phyloP scores from a whole-genome alignment of 2,113 vertebrate species.

The Hemicordylus capensis region DNA sequence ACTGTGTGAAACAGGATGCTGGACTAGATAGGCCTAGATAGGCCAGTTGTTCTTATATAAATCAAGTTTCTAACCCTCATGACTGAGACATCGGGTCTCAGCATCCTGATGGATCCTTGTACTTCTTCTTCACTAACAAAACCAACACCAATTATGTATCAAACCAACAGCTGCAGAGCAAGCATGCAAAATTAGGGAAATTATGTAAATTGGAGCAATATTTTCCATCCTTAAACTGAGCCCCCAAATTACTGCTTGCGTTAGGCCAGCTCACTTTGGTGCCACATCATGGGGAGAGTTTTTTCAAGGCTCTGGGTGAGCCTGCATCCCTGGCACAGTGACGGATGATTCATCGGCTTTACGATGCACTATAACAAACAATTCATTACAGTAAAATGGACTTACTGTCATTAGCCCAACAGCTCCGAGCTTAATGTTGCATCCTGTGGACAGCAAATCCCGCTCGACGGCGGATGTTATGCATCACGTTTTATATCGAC shows the following conservation, averaged over 20 bases:
- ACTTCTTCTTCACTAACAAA: neutral
- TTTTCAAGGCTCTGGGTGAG: constrained; percentile 2
- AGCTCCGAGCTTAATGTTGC: constrained; percentile 61
- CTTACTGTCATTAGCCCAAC: constrained; percentile 63
- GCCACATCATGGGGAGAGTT: neutral
- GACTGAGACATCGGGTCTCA: neutral
- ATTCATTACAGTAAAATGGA: constrained; percentile 72
- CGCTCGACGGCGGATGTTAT: constrained; percentile 11
- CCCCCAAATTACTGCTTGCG: neutral
- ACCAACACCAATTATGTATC: neutral
- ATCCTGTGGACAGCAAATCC: constrained; percentile 53
- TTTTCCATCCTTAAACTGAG: neutral
- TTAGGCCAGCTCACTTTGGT: neutral
- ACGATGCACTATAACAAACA: constrained; percentile 66
- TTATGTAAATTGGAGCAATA: neutral
- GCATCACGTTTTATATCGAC: constrained; percentile 51
- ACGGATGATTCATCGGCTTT: constrained; percentile 65
- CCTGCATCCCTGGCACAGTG: constrained; percentile 14
- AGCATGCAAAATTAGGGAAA: neutral
- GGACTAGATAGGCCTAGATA: no score
- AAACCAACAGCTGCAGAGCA: no score
- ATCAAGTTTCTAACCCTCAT: neutral
- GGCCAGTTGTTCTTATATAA: no score
- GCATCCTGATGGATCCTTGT: neutral
- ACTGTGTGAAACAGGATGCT: no score